phyloP scores from a whole-genome alignment of 1,140 invertebrate genomes.

The Marisa cornuarietis region DNA sequence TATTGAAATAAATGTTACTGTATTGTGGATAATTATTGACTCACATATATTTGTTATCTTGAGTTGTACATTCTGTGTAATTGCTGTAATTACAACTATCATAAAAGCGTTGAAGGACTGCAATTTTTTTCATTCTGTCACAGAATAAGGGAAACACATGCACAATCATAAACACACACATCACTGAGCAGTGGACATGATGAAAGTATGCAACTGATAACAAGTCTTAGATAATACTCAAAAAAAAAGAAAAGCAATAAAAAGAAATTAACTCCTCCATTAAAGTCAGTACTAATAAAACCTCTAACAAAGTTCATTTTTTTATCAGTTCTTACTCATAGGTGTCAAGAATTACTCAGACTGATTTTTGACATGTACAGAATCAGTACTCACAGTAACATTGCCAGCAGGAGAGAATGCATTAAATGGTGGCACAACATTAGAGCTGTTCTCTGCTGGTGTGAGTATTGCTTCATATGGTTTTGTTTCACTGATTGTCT shows the following conservation, averaged over 20 bases:
- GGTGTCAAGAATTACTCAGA: too few species aligned
- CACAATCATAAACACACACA: conserved; percentile 1
- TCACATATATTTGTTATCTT: too few species aligned
- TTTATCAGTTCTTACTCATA: too few species aligned
- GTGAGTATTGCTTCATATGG: conserved; percentile 39
- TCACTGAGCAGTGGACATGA: conserved; percentile 10
- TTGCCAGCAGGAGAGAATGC: conserved; percentile 44
- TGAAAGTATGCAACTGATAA: neutral
- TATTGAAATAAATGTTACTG: too few species aligned
- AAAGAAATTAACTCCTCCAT: neutral
- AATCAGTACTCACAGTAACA: conserved; percentile 26
- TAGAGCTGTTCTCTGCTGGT: conserved; percentile 42
- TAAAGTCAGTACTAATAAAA: too few species aligned
- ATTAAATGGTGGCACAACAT: conserved; percentile 56
- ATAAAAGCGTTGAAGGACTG: conserved; percentile 19
- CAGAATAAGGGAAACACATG: conserved; percentile 11
- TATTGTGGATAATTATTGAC: too few species aligned
- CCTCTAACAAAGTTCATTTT: too few species aligned
- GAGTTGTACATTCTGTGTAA: too few species aligned
- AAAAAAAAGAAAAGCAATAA: too few species aligned
- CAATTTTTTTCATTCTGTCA: conserved; percentile 23
- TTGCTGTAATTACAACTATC: neutral
- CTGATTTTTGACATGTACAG: too few species aligned
- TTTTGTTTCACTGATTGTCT: conserved; percentile 31
- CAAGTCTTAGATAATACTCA: neutral